Conservation (phyloP, 2,888 invertebrate genomes). For the Amblyteles armatorius region DNA sequence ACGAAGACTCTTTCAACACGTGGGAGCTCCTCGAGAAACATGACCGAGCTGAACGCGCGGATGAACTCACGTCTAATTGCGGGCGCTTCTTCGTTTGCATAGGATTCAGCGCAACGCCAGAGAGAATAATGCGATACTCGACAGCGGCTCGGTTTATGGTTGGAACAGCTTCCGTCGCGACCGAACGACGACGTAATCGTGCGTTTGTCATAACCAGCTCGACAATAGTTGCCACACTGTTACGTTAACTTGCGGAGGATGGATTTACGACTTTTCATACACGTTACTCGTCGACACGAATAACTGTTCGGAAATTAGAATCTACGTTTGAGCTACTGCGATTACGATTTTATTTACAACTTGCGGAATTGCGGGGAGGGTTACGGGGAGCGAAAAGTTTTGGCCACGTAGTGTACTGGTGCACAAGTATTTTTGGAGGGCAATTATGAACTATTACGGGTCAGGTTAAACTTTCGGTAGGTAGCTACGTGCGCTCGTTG, state of each 20-base stretch:
- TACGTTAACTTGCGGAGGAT: constrained; percentile 21
- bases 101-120: constrained; percentile 1
- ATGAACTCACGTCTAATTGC: constrained; percentile 60
- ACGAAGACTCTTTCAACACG: constrained; percentile 43
- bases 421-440: constrained; percentile 24
- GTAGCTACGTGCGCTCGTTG: constrained; percentile 20
- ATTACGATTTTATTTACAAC: constrained; percentile 45
- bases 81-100: constrained; percentile 25
- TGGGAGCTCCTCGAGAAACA: constrained; percentile 43
- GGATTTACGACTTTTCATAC: constrained; percentile 45
- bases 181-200: constrained; percentile 14
- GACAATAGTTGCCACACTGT: constrained; percentile 20
- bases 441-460: constrained; percentile 22
- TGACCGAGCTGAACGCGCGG: constrained; percentile 22
- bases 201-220: constrained; percentile 6
- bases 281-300: constrained; percentile 31
- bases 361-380: constrained; percentile 21
- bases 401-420: neutral
- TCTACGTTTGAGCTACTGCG: constrained; percentile 50
- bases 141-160: constrained; percentile 27
- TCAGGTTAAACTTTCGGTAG: constrained; percentile 21
- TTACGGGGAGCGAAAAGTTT: constrained; percentile 2
- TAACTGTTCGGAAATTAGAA: constrained; percentile 50
- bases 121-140: constrained; percentile 34
- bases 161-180: constrained; percentile 24